phyloP scores from a whole-genome alignment of 2,888 invertebrate genomes.

The Phytoseiulus persimilis region DNA sequence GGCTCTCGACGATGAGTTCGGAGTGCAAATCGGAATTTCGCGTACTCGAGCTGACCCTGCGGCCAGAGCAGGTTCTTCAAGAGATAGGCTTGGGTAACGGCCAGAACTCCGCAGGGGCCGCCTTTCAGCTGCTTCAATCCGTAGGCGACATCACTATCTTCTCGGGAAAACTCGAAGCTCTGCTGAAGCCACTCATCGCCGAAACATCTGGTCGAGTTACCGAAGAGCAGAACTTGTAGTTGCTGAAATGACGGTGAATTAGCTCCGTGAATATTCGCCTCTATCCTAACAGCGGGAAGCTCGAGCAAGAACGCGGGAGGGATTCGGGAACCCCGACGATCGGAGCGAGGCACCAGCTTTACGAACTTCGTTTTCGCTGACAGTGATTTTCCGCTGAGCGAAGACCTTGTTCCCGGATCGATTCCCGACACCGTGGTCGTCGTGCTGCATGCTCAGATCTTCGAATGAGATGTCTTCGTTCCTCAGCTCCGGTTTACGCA shows the following conservation, averaged over 20 bases:
- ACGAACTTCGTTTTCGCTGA: slow-evolving; percentile 33
- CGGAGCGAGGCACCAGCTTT: not conserved
- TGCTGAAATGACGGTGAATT: slow-evolving; percentile 28
- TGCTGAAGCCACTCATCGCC: slow-evolving; percentile 47
- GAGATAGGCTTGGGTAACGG: slow-evolving; percentile 54
- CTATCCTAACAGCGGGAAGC: too few relatives aligned
- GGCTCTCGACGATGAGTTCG: too few relatives aligned
- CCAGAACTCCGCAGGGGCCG: slow-evolving; percentile 56
- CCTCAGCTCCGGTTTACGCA: not conserved
- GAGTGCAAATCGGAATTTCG: too few relatives aligned
- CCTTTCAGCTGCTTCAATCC: slow-evolving; percentile 46
- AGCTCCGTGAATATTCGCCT: too few relatives aligned
- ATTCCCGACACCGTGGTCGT: not conserved
- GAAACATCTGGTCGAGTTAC: slow-evolving; percentile 41
- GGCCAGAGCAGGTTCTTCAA: slow-evolving; percentile 53
- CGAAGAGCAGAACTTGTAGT: slow-evolving; percentile 44
- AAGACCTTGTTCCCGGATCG: not conserved
- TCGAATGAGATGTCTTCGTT: slow-evolving; percentile 10
- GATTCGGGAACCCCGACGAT: not conserved
- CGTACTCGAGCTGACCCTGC: not conserved
- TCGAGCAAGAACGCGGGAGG: too few relatives aligned
- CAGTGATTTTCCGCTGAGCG: slow-evolving; percentile 25
- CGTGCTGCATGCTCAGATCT: slow-evolving; percentile 20
- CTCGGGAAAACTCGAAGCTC: slow-evolving; percentile 46
- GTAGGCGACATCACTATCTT: slow-evolving; percentile 22